Conservation (phyloP, 1,140 invertebrate genomes). For the Microplitis mediator region DNA sequence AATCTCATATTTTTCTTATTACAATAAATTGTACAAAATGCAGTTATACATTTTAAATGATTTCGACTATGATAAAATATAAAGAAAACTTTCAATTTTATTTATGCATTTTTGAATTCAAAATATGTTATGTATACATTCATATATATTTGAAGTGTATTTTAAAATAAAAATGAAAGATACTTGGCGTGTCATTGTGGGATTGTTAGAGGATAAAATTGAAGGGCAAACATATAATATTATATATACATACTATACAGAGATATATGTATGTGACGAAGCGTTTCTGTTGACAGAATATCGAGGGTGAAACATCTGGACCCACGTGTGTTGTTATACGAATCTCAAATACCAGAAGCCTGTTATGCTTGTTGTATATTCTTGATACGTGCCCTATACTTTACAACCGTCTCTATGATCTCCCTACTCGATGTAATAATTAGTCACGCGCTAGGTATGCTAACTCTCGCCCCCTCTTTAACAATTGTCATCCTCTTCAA, state of each 20-base stretch:
- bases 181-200: conserved; percentile 12
- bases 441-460: conserved; percentile 21
- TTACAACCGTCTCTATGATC: neutral
- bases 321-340: conserved; percentile 21
- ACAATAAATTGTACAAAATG: no score
- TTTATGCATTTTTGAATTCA: neutral
- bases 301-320: conserved; percentile 28
- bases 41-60: no score
- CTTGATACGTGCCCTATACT: neutral
- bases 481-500: conserved; percentile 17
- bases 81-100: neutral
- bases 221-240: neutral
- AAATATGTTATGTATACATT: neutral
- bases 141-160: neutral
- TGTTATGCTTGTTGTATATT: conserved; percentile 6
- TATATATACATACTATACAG: no score
- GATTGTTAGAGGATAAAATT: neutral
- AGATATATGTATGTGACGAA: conserved; percentile 13
- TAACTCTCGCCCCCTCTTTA: conserved; percentile 5
- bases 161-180: neutral
- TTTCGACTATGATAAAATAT: neutral
- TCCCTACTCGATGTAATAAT: conserved; percentile 19
- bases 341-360: conserved; percentile 29
- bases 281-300: conserved; percentile 24
- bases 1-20: no score